These are phyloP conservation scores for Lycocerus yunnanus DNA, from an alignment of 2,888 invertebrate species.

Conservation along the genomic window DNA sequence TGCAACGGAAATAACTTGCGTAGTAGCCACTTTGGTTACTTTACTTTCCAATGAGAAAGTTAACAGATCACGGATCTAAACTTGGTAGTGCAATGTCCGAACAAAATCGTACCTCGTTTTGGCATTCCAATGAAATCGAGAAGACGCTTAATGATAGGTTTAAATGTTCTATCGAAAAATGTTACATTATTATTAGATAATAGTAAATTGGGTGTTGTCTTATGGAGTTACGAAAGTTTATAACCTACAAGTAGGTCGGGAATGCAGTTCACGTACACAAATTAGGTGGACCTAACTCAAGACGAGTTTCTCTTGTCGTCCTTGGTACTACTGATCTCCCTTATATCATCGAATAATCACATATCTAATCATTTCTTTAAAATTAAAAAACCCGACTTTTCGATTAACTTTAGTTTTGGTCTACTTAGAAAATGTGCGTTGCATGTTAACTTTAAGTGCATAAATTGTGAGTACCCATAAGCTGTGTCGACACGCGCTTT, in stretches of 20 bases:
- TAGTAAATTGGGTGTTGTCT: neutral
- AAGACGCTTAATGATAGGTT: constrained; percentile 23
- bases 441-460: constrained; percentile 42
- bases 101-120: constrained; percentile 33
- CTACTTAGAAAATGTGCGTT: constrained; percentile 46
- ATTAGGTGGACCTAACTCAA: constrained; percentile 17
- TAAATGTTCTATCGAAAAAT: constrained; percentile 10
- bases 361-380: neutral
- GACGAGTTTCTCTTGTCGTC: constrained; percentile 34
- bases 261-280: neutral
- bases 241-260: constrained; percentile 12
- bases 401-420: constrained; percentile 42
- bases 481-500: constrained; percentile 43
- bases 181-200: constrained; percentile 7
- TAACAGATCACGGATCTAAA: constrained; percentile 32
- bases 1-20: constrained; percentile 17
- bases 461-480: constrained; percentile 25
- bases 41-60: constrained; percentile 32
- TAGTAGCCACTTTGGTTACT: constrained; percentile 4
- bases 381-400: neutral
- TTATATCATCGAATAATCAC: neutral
- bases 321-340: constrained; percentile 38
- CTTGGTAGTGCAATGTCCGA: constrained; percentile 36
- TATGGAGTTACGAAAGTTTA: neutral
- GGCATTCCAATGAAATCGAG: constrained; percentile 38